Evolutionary conservation across 2,888 invertebrate genomes (phyloP), one percentile per base, ranked within the genome.

Genomic region (Drosophila barbarae): DNA sequence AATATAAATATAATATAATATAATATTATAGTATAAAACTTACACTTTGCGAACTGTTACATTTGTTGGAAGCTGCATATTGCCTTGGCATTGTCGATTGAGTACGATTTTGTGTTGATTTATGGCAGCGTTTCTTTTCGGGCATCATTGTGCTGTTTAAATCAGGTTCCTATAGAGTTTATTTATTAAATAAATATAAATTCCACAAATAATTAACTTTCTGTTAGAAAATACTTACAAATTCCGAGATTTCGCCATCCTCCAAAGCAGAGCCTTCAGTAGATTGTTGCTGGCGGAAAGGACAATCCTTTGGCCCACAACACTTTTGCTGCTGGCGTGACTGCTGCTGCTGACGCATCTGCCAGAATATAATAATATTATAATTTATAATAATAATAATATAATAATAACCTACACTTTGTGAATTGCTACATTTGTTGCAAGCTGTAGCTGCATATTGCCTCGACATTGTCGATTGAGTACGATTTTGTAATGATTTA

Each of bases 321-420:
- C 44, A 63, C 3, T 21, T 23, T 23, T 44, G 59, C 0, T 50
- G 71, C 4, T 23, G 53, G 0, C 36, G 0, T 12, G 46, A 3
- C 21, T 23, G 65, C 5, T 28, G 50, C 4, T 42, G 61, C 2
- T 51, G 72, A 23, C 23, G 23, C 23, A 3, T 23, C 23, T 23
- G 23, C 23, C 5, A 23, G 2, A 23, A 23, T 23, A 23, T 23
- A 23, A 23, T 4, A 23, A 4, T 23, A 23, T 23, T 23, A 23
- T 23, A 23, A 3, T 23, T 5, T 23, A 23, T 23, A 23, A 23
- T 4, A 23, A 23, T 23, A 23, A 23, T 2, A 21, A 3, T 21
- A 21, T 21, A 23, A 5, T 23, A 23, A 23, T 23, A 23, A 23
- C 23, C 5, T 23, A 23, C 23, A 23, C 5, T 23, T 23, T 23